Evolutionary conservation across 2,113 vertebrate species (phyloP), one percentile per base, ranked within the genome.

Genomic region (Potamarius usumacintae): DNA sequence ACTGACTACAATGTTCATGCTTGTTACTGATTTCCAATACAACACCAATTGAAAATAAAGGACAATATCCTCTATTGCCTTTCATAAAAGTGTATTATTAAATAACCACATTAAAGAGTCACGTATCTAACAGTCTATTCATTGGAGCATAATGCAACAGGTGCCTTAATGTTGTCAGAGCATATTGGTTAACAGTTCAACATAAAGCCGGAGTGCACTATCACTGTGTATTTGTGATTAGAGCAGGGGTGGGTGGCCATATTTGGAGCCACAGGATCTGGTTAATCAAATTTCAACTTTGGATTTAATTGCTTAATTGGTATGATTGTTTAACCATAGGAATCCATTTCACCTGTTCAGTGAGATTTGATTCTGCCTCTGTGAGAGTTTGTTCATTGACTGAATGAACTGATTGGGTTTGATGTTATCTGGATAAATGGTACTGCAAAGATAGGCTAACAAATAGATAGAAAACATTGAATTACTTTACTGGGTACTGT

Each of bases 301-400:
- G 87, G 91, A 93, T 94, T 92, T 94, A 94, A 94, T 93, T 93
- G 92, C 85, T 86, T 94, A 94, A 94, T 95, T 95, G 92, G 90
- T 91, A 90, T 90, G 90, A 94, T 95, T 92, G 94, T 95, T 94
- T 92, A 94, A 92, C 94, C 93, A 93, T 94, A 90, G 94, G 92
- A 93, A 93, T 93, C 92, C 88, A 80, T 91, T 93, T 90, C 92
- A 94, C 92, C 93, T 94, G 93, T 93, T 94, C 90, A 84, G 71
- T 74, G 58, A 89, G 81, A 71, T 91, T 88, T 85, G 89, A 67
- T 90, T 52, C 77, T 67, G 69, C 86, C 84, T 87, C 83, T 12
- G 69, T 82, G 74, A 85, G 81, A 77, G 30, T 72, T 83, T 87
- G 34, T 82, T 89, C 18, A 25, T 63, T 11, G 20, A 30, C 81